Evolutionary conservation across 92 coral and sea anemone genomes (phyloP), one percentile per base, ranked within the genome.

Genomic region (Ricordea florida): DNA sequence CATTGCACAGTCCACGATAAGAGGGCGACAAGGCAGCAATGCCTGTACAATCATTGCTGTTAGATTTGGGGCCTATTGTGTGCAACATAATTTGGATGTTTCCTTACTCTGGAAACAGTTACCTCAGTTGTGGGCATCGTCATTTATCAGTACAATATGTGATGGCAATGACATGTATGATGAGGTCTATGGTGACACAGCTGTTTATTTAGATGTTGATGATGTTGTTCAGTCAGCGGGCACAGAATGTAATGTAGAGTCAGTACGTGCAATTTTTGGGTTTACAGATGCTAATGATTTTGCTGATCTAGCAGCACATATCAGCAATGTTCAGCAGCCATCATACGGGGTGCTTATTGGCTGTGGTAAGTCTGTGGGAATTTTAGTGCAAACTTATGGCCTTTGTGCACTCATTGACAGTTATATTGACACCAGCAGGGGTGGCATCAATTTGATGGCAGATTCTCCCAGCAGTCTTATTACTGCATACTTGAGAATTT

Each of bases 11-110:
- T 80, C 86, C 33, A 9, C 34, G 2, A 11, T 70, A 17, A 73
- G 86, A 33, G 79, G 45, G 10, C 30, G 79, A 35, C 72, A 57
- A 27, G 79, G 86, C 5, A 69, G 79, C 56, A 80, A 80, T 69
- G 86, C 86, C 35, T 80, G 86, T 17, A 80, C 86, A 43, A 33
- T 80, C 1, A 80, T 80, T n/a, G 65, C 79, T 6, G 79, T 69
- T 46, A 69, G 3, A 9, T 80, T 67, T 69, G 79, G 85, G 18
- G 15, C 17, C 1, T 68, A 80, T 30, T 16, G 51, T 9, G 4
- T 57, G 32, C 18, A 21, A 2, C 17, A 69, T 20, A 80, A 80
- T 2, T 56, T 69, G 1, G 79, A 69, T 7, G 20, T 80, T 45
- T 80, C 85, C 6, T 36, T 68, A 6, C 64, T 69, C 16, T 69